Conservation (phyloP, 1,140 invertebrate species). For the Micrasema minimum region DNA sequence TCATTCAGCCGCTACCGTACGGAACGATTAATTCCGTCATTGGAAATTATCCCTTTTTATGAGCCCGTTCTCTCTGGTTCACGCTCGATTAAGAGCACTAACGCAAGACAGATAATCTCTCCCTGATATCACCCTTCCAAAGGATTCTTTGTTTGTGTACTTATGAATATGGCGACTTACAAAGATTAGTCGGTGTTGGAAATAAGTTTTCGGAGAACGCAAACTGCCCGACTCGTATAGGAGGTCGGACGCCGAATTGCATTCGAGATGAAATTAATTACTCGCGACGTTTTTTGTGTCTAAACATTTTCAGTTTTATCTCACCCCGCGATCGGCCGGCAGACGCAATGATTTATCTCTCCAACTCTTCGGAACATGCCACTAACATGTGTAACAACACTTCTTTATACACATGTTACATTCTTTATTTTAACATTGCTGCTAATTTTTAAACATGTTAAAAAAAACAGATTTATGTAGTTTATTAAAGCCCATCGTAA, state of each 20-base stretch:
- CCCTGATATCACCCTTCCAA: too few species aligned
- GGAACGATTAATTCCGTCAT: too few species aligned
- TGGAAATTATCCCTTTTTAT: too few species aligned
- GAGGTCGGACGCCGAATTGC: slow-evolving; percentile 27
- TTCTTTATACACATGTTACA: neutral
- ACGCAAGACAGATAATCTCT: too few species aligned
- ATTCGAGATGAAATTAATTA: slow-evolving; percentile 3
- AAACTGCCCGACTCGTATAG: too few species aligned
- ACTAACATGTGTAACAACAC: neutral
- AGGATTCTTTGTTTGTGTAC: too few species aligned
- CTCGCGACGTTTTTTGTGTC: slow-evolving; percentile 21
- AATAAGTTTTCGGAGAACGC: too few species aligned
- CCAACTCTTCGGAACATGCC: slow-evolving; percentile 2
- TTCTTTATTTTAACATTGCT: neutral
- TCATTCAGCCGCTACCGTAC: too few species aligned
- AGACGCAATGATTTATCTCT: slow-evolving; percentile 27
- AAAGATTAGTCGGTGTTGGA: too few species aligned
- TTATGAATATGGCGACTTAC: too few species aligned
- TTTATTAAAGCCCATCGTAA: neutral
- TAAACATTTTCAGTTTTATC: slow-evolving; percentile 28
- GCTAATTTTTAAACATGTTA: neutral
- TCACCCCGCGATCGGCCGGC: slow-evolving; percentile 13
- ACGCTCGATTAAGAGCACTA: too few species aligned
- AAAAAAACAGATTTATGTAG: neutral
- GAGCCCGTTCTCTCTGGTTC: too few species aligned